A percentile compares a stretch with the other conserved stretches of the same genome.
phyloP scores from a whole-genome alignment of 2,113 vertebrate genomes.

The Geococcyx californianus region DNA sequence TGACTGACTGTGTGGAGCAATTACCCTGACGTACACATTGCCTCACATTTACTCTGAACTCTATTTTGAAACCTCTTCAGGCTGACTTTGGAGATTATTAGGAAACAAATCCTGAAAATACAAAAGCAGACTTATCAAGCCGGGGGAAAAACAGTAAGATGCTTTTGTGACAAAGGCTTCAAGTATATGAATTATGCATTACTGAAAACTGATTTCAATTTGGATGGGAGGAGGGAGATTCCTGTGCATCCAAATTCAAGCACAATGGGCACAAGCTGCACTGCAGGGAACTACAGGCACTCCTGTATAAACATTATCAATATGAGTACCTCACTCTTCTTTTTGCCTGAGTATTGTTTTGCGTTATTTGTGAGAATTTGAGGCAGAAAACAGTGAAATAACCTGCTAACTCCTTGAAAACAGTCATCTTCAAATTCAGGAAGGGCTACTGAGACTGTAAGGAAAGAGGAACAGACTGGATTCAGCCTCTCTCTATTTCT shows the following conservation, averaged over 20 bases:
- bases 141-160: not conserved
- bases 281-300: not conserved
- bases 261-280: not conserved
- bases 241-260: not conserved
- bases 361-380: not conserved
- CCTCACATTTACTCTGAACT: not conserved
- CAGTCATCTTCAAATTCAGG: not conserved
- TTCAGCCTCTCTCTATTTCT: constrained; percentile 19
- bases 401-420: not conserved
- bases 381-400: not conserved
- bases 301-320: not conserved
- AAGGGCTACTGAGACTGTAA: not conserved
- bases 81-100: not conserved
- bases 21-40: not conserved
- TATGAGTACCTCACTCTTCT: not conserved
- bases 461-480: not conserved
- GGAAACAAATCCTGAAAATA: constrained; percentile 35
- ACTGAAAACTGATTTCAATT: not conserved
- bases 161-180: constrained; percentile 44
- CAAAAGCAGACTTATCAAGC: not conserved
- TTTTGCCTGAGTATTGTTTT: not conserved
- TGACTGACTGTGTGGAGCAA: not conserved
- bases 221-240: not conserved
- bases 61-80: constrained; percentile 26
- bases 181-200: constrained; percentile 46